phyloP scores from a whole-genome alignment of 2,113 vertebrate genomes.

The Dendropsophus ebraccatus region DNA sequence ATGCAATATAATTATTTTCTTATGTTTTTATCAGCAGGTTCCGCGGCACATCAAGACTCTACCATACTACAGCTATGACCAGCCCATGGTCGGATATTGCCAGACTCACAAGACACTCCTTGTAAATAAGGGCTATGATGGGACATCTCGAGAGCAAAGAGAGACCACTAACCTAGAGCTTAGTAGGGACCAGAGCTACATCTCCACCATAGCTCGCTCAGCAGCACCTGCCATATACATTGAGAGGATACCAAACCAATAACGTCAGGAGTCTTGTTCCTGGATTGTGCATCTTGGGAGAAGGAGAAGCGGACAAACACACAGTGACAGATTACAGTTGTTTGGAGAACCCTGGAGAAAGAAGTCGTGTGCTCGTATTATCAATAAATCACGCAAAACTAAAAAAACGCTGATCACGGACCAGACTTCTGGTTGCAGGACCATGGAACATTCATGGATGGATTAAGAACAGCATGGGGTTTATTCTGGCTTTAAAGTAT shows the following conservation, averaged over 20 bases:
- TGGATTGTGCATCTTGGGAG: slow-evolving; percentile 9
- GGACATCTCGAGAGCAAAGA: slow-evolving; percentile 65
- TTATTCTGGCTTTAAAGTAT: slow-evolving; percentile 72
- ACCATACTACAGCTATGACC: slow-evolving; percentile 79
- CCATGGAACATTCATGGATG: slow-evolving; percentile 32
- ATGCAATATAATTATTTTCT: not conserved
- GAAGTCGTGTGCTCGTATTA: slow-evolving; percentile 14
- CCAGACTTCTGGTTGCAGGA: not conserved
- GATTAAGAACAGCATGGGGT: slow-evolving; percentile 64
- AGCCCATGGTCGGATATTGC: slow-evolving; percentile 77
- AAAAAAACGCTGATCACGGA: slow-evolving; percentile 30
- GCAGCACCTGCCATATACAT: slow-evolving; percentile 80
- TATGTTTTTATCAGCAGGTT: slow-evolving; percentile 66
- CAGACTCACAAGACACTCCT: slow-evolving; percentile 80
- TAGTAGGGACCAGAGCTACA: slow-evolving; percentile 77
- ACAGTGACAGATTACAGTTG: slow-evolving; percentile 47
- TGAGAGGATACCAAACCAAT: slow-evolving; percentile 80
- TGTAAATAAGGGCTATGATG: slow-evolving; percentile 73
- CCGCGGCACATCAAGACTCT: slow-evolving; percentile 79
- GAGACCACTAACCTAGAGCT: slow-evolving; percentile 72
- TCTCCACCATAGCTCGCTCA: slow-evolving; percentile 78
- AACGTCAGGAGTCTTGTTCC: fast-evolving
- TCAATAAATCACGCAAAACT: slow-evolving; percentile 46
- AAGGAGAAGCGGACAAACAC: slow-evolving; percentile 26
- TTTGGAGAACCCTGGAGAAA: slow-evolving; percentile 7